Evolutionary conservation across 2,888 invertebrate genomes (phyloP), one percentile per base, ranked within the genome.

Genomic region (Caenorhabditis sulstoni): DNA sequence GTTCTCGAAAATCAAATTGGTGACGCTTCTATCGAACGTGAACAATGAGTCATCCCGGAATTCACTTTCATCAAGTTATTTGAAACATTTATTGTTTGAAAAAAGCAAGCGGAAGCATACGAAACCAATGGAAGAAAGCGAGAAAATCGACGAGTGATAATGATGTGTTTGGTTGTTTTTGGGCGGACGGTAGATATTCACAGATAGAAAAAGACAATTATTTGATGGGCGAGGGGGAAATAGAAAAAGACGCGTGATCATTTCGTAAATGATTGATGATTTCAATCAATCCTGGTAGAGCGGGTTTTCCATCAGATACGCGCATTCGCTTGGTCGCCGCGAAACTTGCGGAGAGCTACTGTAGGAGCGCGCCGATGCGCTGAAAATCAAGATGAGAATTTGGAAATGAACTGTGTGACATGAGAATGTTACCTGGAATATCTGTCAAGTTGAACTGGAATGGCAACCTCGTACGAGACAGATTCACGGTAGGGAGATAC

Each of bases 401-500:
- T 18, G 7, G n/a, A 50, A 37, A 39, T n/a, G 11, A 1, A 37
- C 35, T 8, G 16, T 22, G 41, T 16, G 11, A 12, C 14, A 14
- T 66, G 23, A 3, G 23, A 29, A 22, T 3, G 18, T 22, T 58
- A 79, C 79, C 79, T 79, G 0, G 79, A 79, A 53, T 79, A 84
- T 78, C 82, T 81, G 65, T 79, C 80, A 11, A 80, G 73, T 45
- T 81, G 61, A 50, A 80, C 67, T 61, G 85, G 83, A 53, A 82
- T 73, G 0, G 77, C 77, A 9, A 87, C 84, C 65, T 86, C 88
- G 65, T 85, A 89, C 18, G 84, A 84, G 12, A 89, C 87, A 12
- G 85, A 86, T 67, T 89, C 89, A 16, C 81, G 82, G 73, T 85
- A 89, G n/a, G 87, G 86, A 7, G 84, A 82, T 4, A 89, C 83